These are phyloP conservation scores for Clarias batrachus DNA, from an alignment of 2,113 vertebrate species.

Conservation along the genomic window DNA sequence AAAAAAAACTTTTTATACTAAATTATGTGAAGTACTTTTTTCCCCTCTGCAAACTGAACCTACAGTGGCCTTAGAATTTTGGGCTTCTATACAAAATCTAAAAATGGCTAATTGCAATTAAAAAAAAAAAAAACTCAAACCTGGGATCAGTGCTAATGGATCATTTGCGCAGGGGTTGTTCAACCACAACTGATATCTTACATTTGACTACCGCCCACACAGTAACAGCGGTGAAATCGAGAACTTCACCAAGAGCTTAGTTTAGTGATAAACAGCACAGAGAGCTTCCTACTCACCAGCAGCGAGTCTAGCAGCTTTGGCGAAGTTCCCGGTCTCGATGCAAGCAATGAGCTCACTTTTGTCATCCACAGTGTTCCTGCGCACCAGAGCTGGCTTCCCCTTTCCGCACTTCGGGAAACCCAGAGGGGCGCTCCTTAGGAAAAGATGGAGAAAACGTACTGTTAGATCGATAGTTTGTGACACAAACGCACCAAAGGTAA, in stretches of 20 bases:
- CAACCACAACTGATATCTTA: too few relatives aligned
- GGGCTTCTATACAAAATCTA: not conserved
- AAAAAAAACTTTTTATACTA: not conserved
- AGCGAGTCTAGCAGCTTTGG: constrained; percentile 92
- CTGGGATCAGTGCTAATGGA: not conserved
- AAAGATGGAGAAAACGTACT: not conserved
- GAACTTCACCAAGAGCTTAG: not conserved
- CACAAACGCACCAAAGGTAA: not conserved
- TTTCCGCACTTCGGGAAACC: constrained; percentile 89
- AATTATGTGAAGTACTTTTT: not conserved
- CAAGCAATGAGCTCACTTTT: constrained; percentile 92
- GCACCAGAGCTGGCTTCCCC: constrained; percentile 90
- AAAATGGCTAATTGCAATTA: not conserved
- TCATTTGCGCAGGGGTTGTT: not conserved
- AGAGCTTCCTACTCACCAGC: constrained; percentile 76
- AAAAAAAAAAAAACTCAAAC: not conserved
- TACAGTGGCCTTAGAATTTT: not conserved
- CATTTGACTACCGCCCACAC: not conserved
- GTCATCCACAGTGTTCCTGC: constrained; percentile 91
- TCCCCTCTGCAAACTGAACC: not conserved
- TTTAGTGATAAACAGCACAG: not conserved
- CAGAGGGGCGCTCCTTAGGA: constrained; percentile 62
- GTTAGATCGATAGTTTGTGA: not conserved
- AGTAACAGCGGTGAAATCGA: not conserved
- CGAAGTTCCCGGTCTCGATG: constrained; percentile 94